These are phyloP conservation scores for Sparus aurata DNA, from an alignment of 2,797 vertebrate species.

Conservation along the genomic window DNA sequence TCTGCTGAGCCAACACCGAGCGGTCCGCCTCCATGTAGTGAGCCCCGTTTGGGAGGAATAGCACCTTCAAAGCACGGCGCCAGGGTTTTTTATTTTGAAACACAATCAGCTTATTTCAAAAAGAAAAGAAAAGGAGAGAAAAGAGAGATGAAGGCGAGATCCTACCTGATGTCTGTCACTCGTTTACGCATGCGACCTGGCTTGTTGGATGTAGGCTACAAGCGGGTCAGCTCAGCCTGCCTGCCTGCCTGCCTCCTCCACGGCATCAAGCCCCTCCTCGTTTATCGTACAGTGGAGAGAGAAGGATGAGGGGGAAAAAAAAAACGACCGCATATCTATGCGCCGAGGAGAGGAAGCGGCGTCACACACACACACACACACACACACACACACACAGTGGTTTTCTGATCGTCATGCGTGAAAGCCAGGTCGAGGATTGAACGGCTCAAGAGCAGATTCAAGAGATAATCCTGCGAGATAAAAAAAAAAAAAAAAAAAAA, in stretches of 20 bases:
- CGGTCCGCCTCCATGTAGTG: slow-evolving; percentile 55
- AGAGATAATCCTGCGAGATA: not conserved
- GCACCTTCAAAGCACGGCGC: slow-evolving; percentile 42
- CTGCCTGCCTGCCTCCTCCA: slow-evolving; percentile 72
- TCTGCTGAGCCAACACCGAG: slow-evolving; percentile 68
- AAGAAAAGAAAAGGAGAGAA: no score
- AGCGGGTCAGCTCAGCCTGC: slow-evolving; percentile 70
- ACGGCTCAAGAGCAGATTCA: not conserved
- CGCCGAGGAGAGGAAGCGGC: slow-evolving; percentile 71
- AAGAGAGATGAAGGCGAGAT: slow-evolving; percentile 52
- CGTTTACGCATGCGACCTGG: slow-evolving; percentile 81
- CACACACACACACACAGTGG: not conserved
- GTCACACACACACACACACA: slow-evolving; percentile 70
- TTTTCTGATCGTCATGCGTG: slow-evolving; percentile 14
- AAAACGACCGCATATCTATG: slow-evolving; percentile 55
- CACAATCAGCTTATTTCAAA: not conserved
- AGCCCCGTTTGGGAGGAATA: slow-evolving; percentile 41
- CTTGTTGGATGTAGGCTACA: slow-evolving; percentile 76
- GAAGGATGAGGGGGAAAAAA: slow-evolving; percentile 26
- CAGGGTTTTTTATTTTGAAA: not conserved
- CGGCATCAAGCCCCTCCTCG: slow-evolving; percentile 86
- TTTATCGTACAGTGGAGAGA: slow-evolving; percentile 79
- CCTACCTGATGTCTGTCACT: slow-evolving; percentile 84
- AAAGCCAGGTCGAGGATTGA: not conserved
- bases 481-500: no score